Conservation (phyloP, 2,888 invertebrate genomes). For the Glaucopsyche alexis region DNA sequence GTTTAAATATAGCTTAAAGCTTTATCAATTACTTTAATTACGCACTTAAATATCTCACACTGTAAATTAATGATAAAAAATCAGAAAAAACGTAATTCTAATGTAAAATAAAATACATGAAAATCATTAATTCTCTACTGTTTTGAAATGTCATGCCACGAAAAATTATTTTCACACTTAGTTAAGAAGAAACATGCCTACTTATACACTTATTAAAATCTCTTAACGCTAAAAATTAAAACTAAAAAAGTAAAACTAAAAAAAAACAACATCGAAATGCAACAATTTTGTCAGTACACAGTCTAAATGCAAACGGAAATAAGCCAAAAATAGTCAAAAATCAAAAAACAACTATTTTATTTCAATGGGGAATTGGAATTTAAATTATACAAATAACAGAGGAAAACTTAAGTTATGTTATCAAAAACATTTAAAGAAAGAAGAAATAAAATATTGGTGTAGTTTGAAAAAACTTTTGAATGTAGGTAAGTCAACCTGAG, state of each 20-base stretch:
- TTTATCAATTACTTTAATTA: not conserved
- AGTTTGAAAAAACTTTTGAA: not conserved
- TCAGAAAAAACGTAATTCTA: not conserved
- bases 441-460: not conserved
- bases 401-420: not conserved
- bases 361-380: not conserved
- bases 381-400: not conserved
- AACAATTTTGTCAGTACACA: not conserved
- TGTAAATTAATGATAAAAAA: not conserved
- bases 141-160: slow-evolving; percentile 9
- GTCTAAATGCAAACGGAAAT: slow-evolving; percentile 10
- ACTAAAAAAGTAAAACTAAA: not conserved
- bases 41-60: not conserved
- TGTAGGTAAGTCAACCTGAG: not conserved
- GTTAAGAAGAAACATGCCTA: slow-evolving; percentile 17
- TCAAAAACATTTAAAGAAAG: not conserved
- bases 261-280: slow-evolving; percentile 25
- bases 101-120: not conserved
- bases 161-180: slow-evolving; percentile 26
- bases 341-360: not conserved
- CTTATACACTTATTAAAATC: not conserved
- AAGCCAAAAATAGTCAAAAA: slow-evolving; percentile 1
- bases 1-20: not conserved
- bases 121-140: slow-evolving; percentile 1
- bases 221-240: not conserved